A percentile compares a stretch with the other conserved stretches of the same genome.
Conservation (phyloP, 2,888 invertebrate species). For the Sipha maydis region DNA sequence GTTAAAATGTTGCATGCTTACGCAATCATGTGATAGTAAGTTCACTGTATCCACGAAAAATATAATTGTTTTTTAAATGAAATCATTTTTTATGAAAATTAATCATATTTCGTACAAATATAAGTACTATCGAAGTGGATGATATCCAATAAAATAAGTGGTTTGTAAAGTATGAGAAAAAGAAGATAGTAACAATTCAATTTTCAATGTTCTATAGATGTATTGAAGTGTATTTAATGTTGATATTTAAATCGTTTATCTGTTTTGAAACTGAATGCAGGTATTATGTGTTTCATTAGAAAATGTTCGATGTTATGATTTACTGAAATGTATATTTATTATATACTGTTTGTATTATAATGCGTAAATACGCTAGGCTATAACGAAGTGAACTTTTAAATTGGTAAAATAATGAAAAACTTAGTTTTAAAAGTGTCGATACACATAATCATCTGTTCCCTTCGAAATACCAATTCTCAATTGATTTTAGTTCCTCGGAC, state of each 20-base stretch:
- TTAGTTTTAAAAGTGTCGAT: not conserved
- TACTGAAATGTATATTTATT: not conserved
- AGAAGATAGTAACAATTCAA: not conserved
- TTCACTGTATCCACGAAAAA: not conserved
- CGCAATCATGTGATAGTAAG: not conserved
- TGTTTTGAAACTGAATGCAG: not conserved
- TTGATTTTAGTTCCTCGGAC: not conserved
- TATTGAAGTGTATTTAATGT: no score
- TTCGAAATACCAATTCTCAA: not conserved
- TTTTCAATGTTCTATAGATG: not conserved
- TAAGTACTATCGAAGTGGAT: not conserved
- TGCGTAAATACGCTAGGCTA: not conserved
- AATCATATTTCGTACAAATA: not conserved
- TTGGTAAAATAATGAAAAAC: not conserved
- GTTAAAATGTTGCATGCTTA: not conserved
- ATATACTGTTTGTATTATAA: not conserved
- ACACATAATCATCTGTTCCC: not conserved
- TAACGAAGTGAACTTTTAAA: not conserved
- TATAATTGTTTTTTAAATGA: not conserved
- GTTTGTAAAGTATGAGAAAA: not conserved
- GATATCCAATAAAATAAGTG: not conserved
- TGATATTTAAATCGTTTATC: not conserved
- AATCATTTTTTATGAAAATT: not conserved
- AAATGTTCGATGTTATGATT: not conserved
- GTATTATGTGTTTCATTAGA: not conserved